phyloP scores from a whole-genome alignment of 2,888 invertebrate genomes.

The Dastarcus helophoroides region DNA sequence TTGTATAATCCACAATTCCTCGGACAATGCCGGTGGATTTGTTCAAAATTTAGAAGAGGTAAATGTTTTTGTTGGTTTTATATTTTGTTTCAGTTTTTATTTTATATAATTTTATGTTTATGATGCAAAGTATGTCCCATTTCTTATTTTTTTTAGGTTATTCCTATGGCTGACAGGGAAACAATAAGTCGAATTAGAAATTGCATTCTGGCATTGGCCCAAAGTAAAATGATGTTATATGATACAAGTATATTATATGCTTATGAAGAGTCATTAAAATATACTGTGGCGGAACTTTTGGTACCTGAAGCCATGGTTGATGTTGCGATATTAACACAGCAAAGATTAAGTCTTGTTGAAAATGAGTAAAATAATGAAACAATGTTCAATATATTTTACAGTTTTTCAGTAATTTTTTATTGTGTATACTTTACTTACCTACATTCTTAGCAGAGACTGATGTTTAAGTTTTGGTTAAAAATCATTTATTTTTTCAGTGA shows the following conservation, averaged over 20 bases:
- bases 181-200: conserved; percentile 83
- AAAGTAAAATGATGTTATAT: conserved; percentile 80
- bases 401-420: no score
- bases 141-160: conserved; percentile 41
- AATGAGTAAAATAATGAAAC: conserved; percentile 13
- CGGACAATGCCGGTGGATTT: conserved; percentile 61
- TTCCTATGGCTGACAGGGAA: conserved; percentile 63
- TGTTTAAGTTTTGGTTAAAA: no score
- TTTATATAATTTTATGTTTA: conserved; percentile 4
- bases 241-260: conserved; percentile 88
- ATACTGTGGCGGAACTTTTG: conserved; percentile 63
- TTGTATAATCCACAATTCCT: conserved; percentile 52
- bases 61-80: conserved; percentile 8
- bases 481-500: no score
- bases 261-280: conserved; percentile 77
- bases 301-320: conserved; percentile 78
- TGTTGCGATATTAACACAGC: conserved; percentile 67
- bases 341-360: conserved; percentile 42
- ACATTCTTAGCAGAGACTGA: no score
- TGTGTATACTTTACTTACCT: no score
- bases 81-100: conserved; percentile 4
- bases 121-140: conserved; percentile 4
- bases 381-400: no score
- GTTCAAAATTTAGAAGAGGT: conserved; percentile 61
- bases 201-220: conserved; percentile 76